These are phyloP conservation scores for Heliconius nattereri DNA, from an alignment of 1,140 invertebrate species.

Conservation along the genomic window DNA sequence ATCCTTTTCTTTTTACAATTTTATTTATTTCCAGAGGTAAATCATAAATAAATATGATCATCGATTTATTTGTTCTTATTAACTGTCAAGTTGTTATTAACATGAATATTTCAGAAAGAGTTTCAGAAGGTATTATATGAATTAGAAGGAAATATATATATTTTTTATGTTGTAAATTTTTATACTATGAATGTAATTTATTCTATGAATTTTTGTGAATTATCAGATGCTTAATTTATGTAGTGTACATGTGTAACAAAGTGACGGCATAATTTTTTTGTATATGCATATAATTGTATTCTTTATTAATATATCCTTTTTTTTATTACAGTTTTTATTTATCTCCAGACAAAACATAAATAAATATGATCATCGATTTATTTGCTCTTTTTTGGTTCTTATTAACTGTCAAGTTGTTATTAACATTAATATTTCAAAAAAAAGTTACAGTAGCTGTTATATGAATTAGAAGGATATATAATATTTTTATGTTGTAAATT, in stretches of 20 bases:
- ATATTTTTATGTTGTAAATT: constrained; percentile 1
- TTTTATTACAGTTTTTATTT: too few species aligned
- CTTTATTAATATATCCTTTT: too few species aligned
- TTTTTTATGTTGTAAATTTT: constrained; percentile 5
- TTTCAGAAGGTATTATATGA: not conserved
- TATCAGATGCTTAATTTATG: constrained; percentile 17
- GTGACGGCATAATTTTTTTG: not conserved
- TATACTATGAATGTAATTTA: constrained; percentile 7
- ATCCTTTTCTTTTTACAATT: constrained; percentile 60
- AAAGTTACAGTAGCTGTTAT: not conserved
- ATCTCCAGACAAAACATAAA: too few species aligned
- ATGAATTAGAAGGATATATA: not conserved
- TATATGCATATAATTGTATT: too few species aligned
- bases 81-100: constrained; percentile 5
- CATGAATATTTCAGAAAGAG: not conserved
- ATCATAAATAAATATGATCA: constrained; percentile 69
- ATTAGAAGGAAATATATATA: not conserved
- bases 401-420: too few species aligned
- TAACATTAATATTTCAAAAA: too few species aligned
- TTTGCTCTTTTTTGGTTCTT: too few species aligned
- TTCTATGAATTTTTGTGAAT: constrained; percentile 16
- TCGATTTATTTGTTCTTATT: constrained; percentile 58
- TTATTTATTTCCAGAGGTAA: constrained; percentile 72
- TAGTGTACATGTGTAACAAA: constrained; percentile 3
- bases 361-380: too few species aligned